These are phyloP conservation scores for Ganaspis brasiliensis DNA, from an alignment of 2,888 invertebrate species.

Conservation along the genomic window DNA sequence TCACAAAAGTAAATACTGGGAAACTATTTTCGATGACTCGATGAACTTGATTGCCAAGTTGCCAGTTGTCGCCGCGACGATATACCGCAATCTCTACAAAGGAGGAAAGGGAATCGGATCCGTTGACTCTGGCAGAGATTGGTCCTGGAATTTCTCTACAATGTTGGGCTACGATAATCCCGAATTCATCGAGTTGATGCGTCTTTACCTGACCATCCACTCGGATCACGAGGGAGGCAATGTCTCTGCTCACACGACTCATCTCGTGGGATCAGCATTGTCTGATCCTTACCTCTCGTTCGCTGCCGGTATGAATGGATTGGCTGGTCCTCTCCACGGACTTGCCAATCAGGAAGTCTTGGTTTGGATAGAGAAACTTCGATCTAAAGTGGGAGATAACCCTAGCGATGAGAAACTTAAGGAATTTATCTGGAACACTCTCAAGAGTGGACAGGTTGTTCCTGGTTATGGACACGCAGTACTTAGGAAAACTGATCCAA, in stretches of 20 bases:
- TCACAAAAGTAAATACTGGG: constrained; percentile 95
- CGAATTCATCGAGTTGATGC: constrained; percentile 93
- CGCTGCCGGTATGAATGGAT: constrained; percentile 95
- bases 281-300: constrained; percentile 97
- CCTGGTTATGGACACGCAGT: constrained; percentile 99
- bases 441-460: constrained; percentile 97
- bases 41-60: constrained; percentile 98
- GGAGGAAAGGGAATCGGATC: constrained; percentile 90
- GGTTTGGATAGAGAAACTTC: constrained; percentile 95
- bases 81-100: constrained; percentile 93
- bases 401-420: constrained; percentile 95
- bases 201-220: constrained; percentile 96
- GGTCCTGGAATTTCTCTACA: constrained; percentile 94
- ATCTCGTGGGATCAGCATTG: constrained; percentile 95
- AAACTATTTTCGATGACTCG: constrained; percentile 93
- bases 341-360: constrained; percentile 96
- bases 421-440: constrained; percentile 98
- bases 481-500: constrained; percentile 95
- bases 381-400: constrained; percentile 91
- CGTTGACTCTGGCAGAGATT: constrained; percentile 94
- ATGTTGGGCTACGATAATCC: constrained; percentile 95
- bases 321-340: constrained; percentile 97
- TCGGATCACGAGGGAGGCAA: constrained; percentile 97
- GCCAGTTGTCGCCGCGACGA: constrained; percentile 96
- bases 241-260: constrained; percentile 96